Evolutionary conservation across 2,888 invertebrate species (phyloP).

Genomic region (Prosapia bicincta): DNA sequence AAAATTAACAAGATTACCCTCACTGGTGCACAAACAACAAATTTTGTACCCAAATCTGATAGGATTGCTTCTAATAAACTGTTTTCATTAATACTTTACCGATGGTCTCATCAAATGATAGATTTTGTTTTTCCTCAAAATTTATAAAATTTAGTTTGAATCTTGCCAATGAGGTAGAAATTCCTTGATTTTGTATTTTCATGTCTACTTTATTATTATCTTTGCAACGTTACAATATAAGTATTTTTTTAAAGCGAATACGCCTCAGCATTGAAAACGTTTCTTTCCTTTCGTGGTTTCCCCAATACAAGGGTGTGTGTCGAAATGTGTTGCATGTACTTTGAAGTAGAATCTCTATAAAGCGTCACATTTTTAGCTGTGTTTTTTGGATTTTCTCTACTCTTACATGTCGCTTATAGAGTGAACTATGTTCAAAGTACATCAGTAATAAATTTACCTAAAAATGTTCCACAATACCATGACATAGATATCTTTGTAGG

Average conservation of each 20-base stretch:
- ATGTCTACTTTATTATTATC: slow-evolving; percentile 30
- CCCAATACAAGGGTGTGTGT: slow-evolving; percentile 31
- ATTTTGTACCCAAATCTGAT: slow-evolving; percentile 41
- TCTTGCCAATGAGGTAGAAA: slow-evolving; percentile 23
- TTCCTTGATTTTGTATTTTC: slow-evolving; percentile 32
- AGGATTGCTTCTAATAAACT: slow-evolving; percentile 38
- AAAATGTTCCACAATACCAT: too few relatives aligned
- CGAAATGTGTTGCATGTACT: slow-evolving; percentile 33
- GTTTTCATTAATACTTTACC: slow-evolving; percentile 6
- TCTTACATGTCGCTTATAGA: slow-evolving; percentile 13
- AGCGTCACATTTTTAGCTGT: slow-evolving; percentile 24
- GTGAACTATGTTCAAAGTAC: slow-evolving; percentile 6
- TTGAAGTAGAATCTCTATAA: slow-evolving; percentile 34
- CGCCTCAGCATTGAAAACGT: slow-evolving; percentile 34
- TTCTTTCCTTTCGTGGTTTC: slow-evolving; percentile 23
- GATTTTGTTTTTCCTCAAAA: not conserved
- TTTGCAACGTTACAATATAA: slow-evolving; percentile 31
- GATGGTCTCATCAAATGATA: slow-evolving; percentile 15
- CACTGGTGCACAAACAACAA: slow-evolving; percentile 39
- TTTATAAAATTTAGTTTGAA: slow-evolving; percentile 6
- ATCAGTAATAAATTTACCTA: not conserved
- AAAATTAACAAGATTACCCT: slow-evolving; percentile 38
- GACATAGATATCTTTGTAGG: too few relatives aligned
- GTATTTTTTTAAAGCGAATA: slow-evolving; percentile 33
- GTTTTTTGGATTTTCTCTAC: slow-evolving; percentile 5